These are phyloP conservation scores for Xiphophorus couchianus DNA, from an alignment of 2,113 vertebrate genomes.

Conservation along the genomic window DNA sequence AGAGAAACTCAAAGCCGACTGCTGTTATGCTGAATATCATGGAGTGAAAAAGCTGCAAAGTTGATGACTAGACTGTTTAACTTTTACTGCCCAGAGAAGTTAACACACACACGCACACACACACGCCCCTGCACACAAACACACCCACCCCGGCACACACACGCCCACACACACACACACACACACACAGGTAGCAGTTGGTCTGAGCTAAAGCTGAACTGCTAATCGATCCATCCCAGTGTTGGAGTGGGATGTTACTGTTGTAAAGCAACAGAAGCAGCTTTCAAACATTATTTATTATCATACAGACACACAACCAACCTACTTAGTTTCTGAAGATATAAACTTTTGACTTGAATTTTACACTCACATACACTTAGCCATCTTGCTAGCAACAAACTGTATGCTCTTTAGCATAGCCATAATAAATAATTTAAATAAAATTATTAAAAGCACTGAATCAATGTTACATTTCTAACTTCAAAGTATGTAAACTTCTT, in stretches of 20 bases:
- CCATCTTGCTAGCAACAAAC: too few species aligned
- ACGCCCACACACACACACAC: not conserved
- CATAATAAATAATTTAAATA: too few species aligned
- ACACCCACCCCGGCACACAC: not conserved
- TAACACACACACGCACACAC: too few species aligned
- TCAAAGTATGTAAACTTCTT: too few species aligned
- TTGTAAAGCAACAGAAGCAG: not conserved
- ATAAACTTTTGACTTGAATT: too few species aligned
- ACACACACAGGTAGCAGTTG: constrained; percentile 1
- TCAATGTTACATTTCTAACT: too few species aligned
- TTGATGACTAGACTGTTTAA: constrained; percentile 1
- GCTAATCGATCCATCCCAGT: constrained; percentile 27
- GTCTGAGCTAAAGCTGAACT: constrained; percentile 22
- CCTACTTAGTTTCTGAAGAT: not conserved
- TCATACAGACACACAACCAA: constrained; percentile 3
- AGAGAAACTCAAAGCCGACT: constrained; percentile 16
- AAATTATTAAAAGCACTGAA: too few species aligned
- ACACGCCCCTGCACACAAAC: not conserved
- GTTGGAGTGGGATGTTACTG: constrained; percentile 11
- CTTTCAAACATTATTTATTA: constrained; percentile 1
- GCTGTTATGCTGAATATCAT: constrained; percentile 19
- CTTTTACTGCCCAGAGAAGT: not conserved
- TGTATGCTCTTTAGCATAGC: too few species aligned
- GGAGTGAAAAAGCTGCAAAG: constrained; percentile 12
- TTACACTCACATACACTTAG: too few species aligned